These are phyloP conservation scores for Apogon talboti DNA, from an alignment of 2,797 vertebrate species.

Conservation along the genomic window DNA sequence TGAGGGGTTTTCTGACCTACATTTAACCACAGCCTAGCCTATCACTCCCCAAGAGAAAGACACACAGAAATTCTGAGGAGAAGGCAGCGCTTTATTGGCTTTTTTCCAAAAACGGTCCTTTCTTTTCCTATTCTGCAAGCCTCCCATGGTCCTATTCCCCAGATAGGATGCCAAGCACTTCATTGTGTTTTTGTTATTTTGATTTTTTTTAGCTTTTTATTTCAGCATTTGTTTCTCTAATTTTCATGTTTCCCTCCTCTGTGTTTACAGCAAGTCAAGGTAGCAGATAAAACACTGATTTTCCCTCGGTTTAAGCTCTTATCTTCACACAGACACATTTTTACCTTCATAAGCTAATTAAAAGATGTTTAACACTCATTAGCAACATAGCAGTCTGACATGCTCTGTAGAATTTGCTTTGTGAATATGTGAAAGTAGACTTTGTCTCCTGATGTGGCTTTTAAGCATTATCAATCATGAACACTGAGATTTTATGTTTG, in stretches of 20 bases:
- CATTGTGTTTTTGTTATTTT: slow-evolving; percentile 6
- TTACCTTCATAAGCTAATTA: slow-evolving; percentile 39
- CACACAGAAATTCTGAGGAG: too few species aligned
- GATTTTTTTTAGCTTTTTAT: slow-evolving; percentile 1
- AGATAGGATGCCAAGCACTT: not conserved
- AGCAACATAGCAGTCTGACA: slow-evolving; percentile 27
- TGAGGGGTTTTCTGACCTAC: slow-evolving; percentile 4
- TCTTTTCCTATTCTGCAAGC: slow-evolving; percentile 1
- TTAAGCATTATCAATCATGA: slow-evolving; percentile 19
- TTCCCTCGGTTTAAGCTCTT: slow-evolving; percentile 26
- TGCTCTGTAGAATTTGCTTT: slow-evolving; percentile 27
- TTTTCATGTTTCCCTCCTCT: not conserved
- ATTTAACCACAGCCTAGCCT: not conserved
- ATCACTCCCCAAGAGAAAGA: not conserved
- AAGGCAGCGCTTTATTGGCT: slow-evolving; percentile 2
- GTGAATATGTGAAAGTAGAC: slow-evolving; percentile 33
- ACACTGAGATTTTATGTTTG: slow-evolving; percentile 7
- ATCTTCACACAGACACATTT: slow-evolving; percentile 64
- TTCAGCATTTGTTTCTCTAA: slow-evolving; percentile 17
- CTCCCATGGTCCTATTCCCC: not conserved
- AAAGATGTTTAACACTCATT: slow-evolving; percentile 57
- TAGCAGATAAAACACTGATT: slow-evolving; percentile 47
- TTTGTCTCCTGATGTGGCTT: slow-evolving; percentile 35
- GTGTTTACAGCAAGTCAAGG: slow-evolving; percentile 38
- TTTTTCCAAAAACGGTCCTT: slow-evolving; percentile 19